Conservation (phyloP, 2,888 invertebrate genomes). For the Antheraea assamensis region DNA sequence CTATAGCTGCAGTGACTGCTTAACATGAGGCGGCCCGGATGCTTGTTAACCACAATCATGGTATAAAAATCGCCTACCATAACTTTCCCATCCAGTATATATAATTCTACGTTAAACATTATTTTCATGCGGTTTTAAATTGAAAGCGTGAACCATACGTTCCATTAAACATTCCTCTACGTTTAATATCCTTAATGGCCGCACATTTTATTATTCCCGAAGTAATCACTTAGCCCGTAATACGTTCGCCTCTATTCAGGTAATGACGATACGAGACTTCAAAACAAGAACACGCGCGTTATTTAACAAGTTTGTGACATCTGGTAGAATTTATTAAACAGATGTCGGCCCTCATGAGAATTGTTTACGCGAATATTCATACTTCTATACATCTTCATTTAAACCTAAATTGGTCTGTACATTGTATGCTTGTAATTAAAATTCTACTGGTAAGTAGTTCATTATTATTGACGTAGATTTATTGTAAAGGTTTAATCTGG, state of each 20-base stretch:
- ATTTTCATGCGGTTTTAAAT: neutral
- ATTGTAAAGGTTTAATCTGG: neutral
- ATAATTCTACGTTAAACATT: neutral
- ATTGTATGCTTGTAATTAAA: neutral
- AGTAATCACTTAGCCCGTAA: conserved; percentile 16
- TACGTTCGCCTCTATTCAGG: neutral
- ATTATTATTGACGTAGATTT: neutral
- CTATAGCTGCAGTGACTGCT: too few species aligned
- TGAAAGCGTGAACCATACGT: neutral
- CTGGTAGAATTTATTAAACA: conserved; percentile 15
- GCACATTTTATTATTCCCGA: neutral
- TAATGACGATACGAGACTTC: conserved; percentile 9
- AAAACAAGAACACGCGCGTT: conserved; percentile 9
- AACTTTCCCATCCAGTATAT: neutral
- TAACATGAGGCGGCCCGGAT: too few species aligned
- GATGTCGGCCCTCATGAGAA: neutral
- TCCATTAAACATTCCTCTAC: neutral
- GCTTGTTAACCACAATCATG: too few species aligned
- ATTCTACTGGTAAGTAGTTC: neutral
- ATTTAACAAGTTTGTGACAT: conserved; percentile 10
- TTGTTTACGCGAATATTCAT: neutral
- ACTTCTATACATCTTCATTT: neutral
- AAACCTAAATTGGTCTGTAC: neutral
- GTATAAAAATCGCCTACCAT: neutral
- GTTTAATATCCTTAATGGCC: conserved; percentile 8